phyloP scores from a whole-genome alignment of 2,888 invertebrate genomes.

The Campopleginae sp. region DNA sequence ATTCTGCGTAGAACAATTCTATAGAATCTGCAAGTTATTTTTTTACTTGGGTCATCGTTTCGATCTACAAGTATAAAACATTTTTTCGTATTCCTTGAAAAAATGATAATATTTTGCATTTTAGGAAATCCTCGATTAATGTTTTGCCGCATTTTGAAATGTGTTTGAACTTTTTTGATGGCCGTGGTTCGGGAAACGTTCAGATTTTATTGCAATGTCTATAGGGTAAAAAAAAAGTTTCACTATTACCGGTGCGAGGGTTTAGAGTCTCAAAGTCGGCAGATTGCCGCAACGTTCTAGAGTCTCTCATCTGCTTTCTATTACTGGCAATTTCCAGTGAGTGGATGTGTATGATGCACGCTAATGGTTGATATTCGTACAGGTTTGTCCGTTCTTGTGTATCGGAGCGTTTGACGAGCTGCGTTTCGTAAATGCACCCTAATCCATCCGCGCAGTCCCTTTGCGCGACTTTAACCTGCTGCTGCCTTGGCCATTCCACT shows the following conservation, averaged over 20 bases:
- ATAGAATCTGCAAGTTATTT: no score
- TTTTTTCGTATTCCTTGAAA: background rate
- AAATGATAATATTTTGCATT: background rate
- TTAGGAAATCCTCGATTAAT: background rate
- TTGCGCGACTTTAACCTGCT: conserved; percentile 59
- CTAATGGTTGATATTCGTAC: conserved; percentile 47
- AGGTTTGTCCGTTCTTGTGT: conserved; percentile 58
- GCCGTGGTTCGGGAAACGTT: background rate
- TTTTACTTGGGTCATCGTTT: background rate
- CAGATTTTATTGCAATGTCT: background rate
- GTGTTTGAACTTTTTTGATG: background rate
- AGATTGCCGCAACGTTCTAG: conserved; percentile 31
- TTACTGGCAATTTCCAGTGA: conserved; percentile 52
- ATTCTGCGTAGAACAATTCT: no score
- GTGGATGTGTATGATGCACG: conserved; percentile 39
- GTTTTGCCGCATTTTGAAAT: background rate
- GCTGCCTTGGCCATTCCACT: conserved; percentile 42
- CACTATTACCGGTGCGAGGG: conserved; percentile 77
- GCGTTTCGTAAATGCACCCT: conserved; percentile 78
- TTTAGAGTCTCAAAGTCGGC: conserved; percentile 62
- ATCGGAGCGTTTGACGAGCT: conserved; percentile 63
- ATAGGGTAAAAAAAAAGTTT: conserved; percentile 75
- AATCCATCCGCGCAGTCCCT: conserved; percentile 74
- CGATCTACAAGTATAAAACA: no score
- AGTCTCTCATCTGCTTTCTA: conserved; percentile 7